Conservation (phyloP, 1,140 invertebrate species). For the Phymorhynchus buccinoides region DNA sequence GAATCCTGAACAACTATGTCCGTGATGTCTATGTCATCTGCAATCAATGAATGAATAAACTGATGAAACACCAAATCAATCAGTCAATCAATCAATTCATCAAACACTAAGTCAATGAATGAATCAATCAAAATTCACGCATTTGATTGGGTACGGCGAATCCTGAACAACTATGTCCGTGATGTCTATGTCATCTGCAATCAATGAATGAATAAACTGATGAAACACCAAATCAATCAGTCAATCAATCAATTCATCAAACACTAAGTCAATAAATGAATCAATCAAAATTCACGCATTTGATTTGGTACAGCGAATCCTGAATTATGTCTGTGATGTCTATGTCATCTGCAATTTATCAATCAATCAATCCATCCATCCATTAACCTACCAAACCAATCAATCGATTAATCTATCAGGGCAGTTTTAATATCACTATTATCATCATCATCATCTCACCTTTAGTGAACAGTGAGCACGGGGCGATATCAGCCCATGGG, state of each 20-base stretch:
- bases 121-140: constrained; percentile 1
- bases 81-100: neutral
- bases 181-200: constrained; percentile 43
- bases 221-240: neutral
- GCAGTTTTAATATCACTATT: too few species aligned
- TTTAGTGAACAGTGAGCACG: constrained; percentile 46
- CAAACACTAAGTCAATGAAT: neutral
- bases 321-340: constrained; percentile 38
- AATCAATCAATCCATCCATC: neutral
- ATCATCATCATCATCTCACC: constrained; percentile 38
- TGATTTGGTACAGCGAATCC: constrained; percentile 40
- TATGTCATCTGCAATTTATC: constrained; percentile 31
- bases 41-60: constrained; percentile 15
- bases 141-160: constrained; percentile 45
- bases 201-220: constrained; percentile 8
- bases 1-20: constrained; percentile 27
- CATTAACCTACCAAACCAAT: too few species aligned
- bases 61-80: neutral
- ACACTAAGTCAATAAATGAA: neutral
- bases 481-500: constrained; percentile 42
- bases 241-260: neutral
- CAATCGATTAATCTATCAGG: neutral
- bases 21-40: constrained; percentile 45
- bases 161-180: constrained; percentile 29
- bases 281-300: too few species aligned